phyloP scores from a whole-genome alignment of 2,797 vertebrate species.

The Otus scops region DNA sequence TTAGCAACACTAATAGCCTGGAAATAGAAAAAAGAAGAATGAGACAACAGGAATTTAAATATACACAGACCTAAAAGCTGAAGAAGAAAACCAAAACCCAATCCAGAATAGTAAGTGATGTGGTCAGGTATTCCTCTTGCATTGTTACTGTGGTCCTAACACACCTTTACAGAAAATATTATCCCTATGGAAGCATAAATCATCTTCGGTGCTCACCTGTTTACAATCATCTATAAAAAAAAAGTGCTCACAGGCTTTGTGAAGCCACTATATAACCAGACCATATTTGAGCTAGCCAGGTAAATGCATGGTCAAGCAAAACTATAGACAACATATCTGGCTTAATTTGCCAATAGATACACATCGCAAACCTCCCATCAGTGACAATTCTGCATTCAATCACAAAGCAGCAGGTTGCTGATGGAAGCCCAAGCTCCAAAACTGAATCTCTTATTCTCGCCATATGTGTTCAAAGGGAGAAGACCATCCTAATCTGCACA shows the following conservation, averaged over 20 bases:
- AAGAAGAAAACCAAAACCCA: background rate
- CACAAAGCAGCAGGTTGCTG: background rate
- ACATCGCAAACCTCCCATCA: background rate
- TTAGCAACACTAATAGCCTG: background rate
- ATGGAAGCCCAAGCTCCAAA: background rate
- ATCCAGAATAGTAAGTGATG: background rate
- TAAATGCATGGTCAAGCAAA: background rate
- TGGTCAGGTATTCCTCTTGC: background rate
- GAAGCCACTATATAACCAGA: background rate
- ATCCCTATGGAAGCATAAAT: background rate
- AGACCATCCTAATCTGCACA: background rate
- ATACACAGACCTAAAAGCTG: background rate
- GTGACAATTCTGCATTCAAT: background rate
- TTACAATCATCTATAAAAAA: background rate
- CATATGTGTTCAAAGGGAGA: background rate
- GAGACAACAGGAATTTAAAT: background rate
- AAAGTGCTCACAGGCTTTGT: background rate
- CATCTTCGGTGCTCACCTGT: background rate
- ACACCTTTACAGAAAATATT: background rate
- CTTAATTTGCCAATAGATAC: background rate
- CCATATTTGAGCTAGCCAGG: background rate
- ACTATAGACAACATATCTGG: background rate
- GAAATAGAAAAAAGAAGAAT: background rate
- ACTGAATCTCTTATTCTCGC: background rate
- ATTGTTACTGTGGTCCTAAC: background rate